Base-by-base conservation (phyloP, 2,113 vertebrate species). In the Rhombomys opimus region DNA sequence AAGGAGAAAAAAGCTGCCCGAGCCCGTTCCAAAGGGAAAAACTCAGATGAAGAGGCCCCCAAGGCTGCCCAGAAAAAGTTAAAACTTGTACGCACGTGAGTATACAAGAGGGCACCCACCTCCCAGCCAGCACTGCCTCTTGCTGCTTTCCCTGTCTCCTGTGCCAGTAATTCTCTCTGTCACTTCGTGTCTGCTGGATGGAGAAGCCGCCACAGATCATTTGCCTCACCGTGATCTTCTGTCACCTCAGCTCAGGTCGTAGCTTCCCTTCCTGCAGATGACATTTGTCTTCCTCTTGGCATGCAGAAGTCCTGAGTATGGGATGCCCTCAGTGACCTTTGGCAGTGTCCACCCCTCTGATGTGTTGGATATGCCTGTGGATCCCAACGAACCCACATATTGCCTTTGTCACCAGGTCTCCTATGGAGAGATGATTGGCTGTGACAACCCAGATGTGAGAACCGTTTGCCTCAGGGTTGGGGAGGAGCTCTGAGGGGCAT, bases 391-490 rank as follows among this genome's bases (percentile, higher is more conserved):
- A 95, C 99, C 99, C 91, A 99, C 99, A 32, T 99, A 99, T 98
- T 99, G 99, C 98, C 99, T 99, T 96, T 99, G 99, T 97, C 99
- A 99, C 98, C 99, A 99, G 98, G 99, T 99, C 65, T 99, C 99
- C 93, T 99, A 99, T 15, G 99, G 99, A 97, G 99, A 99, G 98
- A 99, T 99, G 99, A 99, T 99, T 30, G 99, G 99, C 98, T 99
- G 99, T 86, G 99, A 99, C 98, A 99, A 99, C 97, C 99, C 99
- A 54, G 99, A 99, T 87, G 99, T 99, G 98, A 99, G 99, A 98
- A 93, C 95, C 59, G 32, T 78, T 94, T 95, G 80, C 82, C 93
- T 92, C 38, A 41, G 85, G 75, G 35, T 84, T 59, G 22, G 75
- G 70, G 38, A 76, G 15, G 65, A 57, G 27, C 50, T 77, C 54